Conservation (phyloP, 2,113 vertebrate species). For the Cettia cetti region DNA sequence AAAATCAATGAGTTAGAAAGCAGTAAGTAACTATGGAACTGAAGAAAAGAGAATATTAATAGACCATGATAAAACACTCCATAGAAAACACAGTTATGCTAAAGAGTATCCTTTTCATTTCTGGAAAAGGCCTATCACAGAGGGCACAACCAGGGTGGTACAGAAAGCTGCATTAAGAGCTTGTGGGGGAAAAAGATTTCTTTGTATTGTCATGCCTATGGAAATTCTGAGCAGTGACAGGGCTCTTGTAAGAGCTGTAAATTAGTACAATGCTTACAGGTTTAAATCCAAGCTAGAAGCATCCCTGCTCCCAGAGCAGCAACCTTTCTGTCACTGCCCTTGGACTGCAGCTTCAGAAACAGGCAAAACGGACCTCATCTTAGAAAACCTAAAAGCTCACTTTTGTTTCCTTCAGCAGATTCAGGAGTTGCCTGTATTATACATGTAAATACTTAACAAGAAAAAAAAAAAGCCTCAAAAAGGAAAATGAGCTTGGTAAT, state of each 20-base stretch:
- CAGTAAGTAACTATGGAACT: background rate
- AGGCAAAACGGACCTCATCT: background rate
- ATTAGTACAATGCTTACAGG: background rate
- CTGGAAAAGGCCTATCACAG: background rate
- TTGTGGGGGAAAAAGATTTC: background rate
- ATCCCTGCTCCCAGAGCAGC: background rate
- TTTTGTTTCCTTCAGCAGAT: background rate
- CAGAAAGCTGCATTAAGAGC: background rate
- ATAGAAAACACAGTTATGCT: background rate
- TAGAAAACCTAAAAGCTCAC: background rate
- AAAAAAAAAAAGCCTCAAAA: background rate
- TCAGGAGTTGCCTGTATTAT: background rate
- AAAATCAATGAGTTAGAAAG: constrained; percentile 40
- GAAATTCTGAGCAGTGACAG: background rate
- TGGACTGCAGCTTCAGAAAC: background rate
- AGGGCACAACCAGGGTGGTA: background rate
- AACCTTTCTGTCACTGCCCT: background rate
- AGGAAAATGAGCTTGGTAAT: background rate
- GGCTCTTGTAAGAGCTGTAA: background rate
- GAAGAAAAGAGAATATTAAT: background rate
- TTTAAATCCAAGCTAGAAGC: background rate
- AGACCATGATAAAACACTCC: background rate
- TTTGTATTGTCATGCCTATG: background rate
- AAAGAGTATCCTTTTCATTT: background rate
- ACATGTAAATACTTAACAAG: background rate